Evolutionary conservation across 1,140 invertebrate genomes (phyloP).

Genomic region (Holcopasites calliopsidis): DNA sequence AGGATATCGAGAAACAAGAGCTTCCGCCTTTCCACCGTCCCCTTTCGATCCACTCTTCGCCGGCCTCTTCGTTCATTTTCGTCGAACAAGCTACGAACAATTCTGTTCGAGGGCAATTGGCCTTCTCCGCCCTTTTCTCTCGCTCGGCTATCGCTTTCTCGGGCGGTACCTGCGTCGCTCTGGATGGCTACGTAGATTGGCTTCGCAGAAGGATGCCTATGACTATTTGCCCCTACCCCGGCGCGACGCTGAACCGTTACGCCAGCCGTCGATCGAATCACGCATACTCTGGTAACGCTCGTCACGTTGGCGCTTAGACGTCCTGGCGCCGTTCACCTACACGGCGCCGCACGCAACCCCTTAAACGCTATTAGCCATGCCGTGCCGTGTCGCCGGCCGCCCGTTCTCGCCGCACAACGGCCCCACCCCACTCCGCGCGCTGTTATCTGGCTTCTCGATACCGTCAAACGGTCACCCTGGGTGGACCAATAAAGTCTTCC

Average conservation of each 20-base stretch:
- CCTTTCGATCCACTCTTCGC: not conserved
- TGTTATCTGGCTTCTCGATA: constrained; percentile 42
- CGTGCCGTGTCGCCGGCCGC: not conserved
- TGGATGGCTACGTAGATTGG: constrained; percentile 25
- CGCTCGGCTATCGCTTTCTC: constrained; percentile 23
- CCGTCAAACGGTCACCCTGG: constrained; percentile 14
- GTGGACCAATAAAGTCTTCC: constrained; percentile 31
- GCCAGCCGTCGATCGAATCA: not conserved
- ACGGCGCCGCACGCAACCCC: constrained; percentile 71
- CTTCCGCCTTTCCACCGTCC: not conserved
- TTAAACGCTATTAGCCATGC: constrained; percentile 56
- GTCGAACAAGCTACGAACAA: constrained; percentile 36
- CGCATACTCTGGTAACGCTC: constrained; percentile 42
- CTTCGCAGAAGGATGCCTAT: constrained; percentile 10
- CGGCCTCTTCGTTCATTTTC: constrained; percentile 23
- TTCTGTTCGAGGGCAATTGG: constrained; percentile 39
- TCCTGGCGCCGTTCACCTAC: constrained; percentile 63
- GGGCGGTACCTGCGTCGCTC: not conserved
- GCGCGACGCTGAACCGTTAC: not conserved
- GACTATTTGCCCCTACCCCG: not conserved
- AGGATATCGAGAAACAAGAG: constrained; percentile 12
- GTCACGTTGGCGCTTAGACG: constrained; percentile 63
- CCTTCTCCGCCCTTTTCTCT: constrained; percentile 13
- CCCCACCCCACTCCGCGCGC: not conserved
- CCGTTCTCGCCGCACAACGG: not conserved